phyloP scores from a whole-genome alignment of 2,888 invertebrate species.

The Clusia tigrina region DNA sequence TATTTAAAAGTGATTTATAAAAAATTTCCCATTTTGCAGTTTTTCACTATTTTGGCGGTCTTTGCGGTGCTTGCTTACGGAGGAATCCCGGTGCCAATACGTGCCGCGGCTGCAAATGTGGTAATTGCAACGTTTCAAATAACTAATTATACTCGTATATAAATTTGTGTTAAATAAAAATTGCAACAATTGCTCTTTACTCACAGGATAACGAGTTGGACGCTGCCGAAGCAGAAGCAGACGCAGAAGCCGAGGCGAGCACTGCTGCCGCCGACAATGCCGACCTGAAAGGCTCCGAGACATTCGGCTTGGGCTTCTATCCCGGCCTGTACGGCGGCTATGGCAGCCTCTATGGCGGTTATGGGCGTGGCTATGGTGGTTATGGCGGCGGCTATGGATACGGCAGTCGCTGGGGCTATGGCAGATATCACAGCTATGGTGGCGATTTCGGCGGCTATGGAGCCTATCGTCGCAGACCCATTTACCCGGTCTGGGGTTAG shows the following conservation, averaged over 20 bases:
- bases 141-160: neutral
- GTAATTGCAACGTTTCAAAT: constrained; percentile 11
- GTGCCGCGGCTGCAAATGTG: constrained; percentile 31
- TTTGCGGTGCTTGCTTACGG: constrained; percentile 10
- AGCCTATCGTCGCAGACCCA: constrained; percentile 30
- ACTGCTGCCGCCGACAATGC: constrained; percentile 21
- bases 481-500: constrained; percentile 36
- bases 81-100: constrained; percentile 8
- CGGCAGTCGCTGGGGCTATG: constrained; percentile 29
- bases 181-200: too few species aligned
- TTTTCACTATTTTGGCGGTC: constrained; percentile 30
- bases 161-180: too few species aligned
- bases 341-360: constrained; percentile 38
- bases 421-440: constrained; percentile 27
- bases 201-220: constrained; percentile 20
- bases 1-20: too few species aligned
- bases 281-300: constrained; percentile 44
- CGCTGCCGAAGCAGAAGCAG: constrained; percentile 14
- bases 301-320: constrained; percentile 46
- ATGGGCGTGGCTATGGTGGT: constrained; percentile 37
- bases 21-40: constrained; percentile 21
- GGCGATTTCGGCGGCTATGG: constrained; percentile 24
- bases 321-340: constrained; percentile 31
- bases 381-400: constrained; percentile 25
- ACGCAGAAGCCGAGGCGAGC: constrained; percentile 25